Conservation (phyloP, 2,797 vertebrate species). For the Garrulus glandarius region DNA sequence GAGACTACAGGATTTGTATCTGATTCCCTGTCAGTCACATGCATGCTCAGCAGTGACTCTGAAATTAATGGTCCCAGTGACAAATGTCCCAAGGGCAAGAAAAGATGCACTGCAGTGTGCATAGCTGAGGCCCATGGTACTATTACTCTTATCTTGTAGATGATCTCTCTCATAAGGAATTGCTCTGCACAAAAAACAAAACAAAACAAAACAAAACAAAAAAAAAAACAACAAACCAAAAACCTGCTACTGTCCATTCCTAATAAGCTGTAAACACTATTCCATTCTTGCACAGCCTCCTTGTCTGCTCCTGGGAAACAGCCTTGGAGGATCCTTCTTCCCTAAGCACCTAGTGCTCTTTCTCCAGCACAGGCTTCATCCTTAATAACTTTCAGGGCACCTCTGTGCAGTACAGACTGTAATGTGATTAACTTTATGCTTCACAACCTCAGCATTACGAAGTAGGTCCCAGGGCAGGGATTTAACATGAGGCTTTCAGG, state of each 20-base stretch:
- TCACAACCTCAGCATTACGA: neutral
- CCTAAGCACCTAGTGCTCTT: neutral
- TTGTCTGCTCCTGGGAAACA: neutral
- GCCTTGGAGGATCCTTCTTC: neutral
- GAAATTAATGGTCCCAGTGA: neutral
- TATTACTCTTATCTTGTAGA: neutral
- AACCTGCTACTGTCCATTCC: neutral
- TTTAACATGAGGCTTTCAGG: neutral
- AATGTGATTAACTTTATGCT: slow-evolving; percentile 48
- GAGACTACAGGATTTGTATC: neutral
- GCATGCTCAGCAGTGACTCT: neutral
- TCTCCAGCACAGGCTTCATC: neutral
- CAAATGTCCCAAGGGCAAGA: neutral
- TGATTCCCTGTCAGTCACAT: neutral
- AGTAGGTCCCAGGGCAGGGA: neutral
- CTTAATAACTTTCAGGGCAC: neutral
- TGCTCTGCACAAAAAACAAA: neutral
- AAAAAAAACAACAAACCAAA: no score
- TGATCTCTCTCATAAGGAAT: neutral
- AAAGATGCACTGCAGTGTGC: neutral
- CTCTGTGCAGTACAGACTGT: neutral
- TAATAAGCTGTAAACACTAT: neutral
- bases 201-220: no score
- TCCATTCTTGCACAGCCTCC: neutral
- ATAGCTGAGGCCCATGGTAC: neutral